Conservation (phyloP, 2,888 invertebrate species). For the Hylaea fasciaria region DNA sequence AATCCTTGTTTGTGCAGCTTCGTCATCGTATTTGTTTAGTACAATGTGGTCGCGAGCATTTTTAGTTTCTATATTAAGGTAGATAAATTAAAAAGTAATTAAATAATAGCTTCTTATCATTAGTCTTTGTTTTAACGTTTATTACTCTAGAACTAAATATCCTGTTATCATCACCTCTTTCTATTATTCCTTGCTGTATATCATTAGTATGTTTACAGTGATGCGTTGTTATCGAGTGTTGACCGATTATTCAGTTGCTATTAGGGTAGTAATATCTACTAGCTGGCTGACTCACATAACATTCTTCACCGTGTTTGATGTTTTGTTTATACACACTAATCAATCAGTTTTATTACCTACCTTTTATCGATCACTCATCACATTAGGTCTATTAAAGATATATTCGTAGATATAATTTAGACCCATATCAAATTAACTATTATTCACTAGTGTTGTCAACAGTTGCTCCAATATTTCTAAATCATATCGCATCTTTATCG, state of each 20-base stretch:
- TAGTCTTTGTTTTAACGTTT: too few relatives aligned
- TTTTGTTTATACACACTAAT: constrained; percentile 14
- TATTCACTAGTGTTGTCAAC: too few relatives aligned
- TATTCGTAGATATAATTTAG: too few relatives aligned
- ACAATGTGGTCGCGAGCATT: neutral
- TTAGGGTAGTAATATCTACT: constrained; percentile 10
- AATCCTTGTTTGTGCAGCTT: neutral
- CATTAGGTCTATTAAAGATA: neutral
- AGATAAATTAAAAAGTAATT: too few relatives aligned
- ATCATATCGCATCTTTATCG: too few relatives aligned
- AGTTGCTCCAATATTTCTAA: too few relatives aligned
- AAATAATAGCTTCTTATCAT: too few relatives aligned
- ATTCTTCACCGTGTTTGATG: constrained; percentile 11
- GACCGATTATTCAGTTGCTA: constrained; percentile 4
- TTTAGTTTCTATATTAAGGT: too few relatives aligned
- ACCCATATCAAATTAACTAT: too few relatives aligned
- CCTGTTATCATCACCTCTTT: too few relatives aligned
- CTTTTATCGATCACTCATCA: constrained; percentile 8
- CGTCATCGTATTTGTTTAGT: constrained; percentile 1
- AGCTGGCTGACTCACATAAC: neutral
- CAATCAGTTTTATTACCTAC: constrained; percentile 1
- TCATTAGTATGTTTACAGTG: constrained; percentile 1
- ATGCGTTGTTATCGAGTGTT: constrained; percentile 1
- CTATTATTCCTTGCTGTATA: too few relatives aligned
- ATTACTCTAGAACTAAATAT: too few relatives aligned